Conservation (phyloP, 30 jellyfish, hydroid and myxozoan genomes). For the Turritopsis dohrnii region DNA sequence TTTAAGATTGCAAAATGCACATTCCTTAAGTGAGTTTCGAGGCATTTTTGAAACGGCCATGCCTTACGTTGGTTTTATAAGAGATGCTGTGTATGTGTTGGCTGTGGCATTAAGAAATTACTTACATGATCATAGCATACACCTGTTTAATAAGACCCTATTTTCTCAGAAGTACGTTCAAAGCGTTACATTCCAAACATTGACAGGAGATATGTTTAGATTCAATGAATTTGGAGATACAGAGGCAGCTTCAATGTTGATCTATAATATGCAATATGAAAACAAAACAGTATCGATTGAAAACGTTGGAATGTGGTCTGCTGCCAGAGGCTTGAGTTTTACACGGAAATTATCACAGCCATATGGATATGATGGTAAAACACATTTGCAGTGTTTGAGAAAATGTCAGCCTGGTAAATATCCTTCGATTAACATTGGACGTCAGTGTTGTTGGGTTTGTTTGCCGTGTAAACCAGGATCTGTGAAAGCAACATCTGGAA, state of each 20-base stretch:
- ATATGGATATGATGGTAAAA: background rate
- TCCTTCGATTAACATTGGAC: background rate
- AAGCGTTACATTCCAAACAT: slow-evolving; percentile 1
- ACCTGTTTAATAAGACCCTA: background rate
- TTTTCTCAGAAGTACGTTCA: background rate
- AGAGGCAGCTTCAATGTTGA: slow-evolving; percentile 5
- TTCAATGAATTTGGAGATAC: background rate
- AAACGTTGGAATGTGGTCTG: background rate
- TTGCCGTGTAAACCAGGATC: slow-evolving; percentile 1
- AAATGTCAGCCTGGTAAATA: background rate
- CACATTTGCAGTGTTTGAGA: background rate
- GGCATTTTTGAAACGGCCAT: background rate
- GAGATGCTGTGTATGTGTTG: slow-evolving; percentile 3
- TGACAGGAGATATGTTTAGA: background rate
- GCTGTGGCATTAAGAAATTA: background rate
- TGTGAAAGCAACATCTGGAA: background rate
- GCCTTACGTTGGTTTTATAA: background rate
- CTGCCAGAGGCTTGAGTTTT: background rate
- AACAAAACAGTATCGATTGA: background rate
- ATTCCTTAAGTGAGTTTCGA: slow-evolving; percentile 1
- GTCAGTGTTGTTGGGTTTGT: slow-evolving; percentile 26
- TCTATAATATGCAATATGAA: background rate
- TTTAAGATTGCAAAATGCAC: background rate
- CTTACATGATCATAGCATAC: background rate
- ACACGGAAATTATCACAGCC: background rate